Evolutionary conservation across 1,140 invertebrate genomes (phyloP).

Genomic region (Nephila pilipes): DNA sequence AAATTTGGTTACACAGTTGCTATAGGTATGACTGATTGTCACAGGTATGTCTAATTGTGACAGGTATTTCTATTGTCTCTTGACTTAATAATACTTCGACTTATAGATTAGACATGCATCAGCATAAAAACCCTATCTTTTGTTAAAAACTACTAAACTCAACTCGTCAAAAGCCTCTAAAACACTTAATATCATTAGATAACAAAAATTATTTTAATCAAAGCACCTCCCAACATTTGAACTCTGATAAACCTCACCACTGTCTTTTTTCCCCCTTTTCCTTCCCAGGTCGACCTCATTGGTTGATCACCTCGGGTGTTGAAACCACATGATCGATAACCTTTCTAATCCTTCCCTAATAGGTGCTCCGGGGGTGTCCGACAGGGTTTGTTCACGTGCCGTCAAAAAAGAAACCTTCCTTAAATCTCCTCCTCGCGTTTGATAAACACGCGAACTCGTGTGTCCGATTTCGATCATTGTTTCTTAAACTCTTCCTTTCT

Average conservation of each 20-base stretch:
- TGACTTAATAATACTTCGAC: not conserved
- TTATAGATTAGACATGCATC: no score
- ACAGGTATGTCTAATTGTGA: no score
- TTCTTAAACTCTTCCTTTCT: not conserved
- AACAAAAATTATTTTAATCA: no score
- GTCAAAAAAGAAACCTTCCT: not conserved
- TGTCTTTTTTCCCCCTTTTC: not conserved
- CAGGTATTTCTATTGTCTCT: not conserved
- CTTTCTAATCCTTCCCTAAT: not conserved
- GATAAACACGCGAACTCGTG: slow-evolving; percentile 41
- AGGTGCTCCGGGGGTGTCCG: not conserved
- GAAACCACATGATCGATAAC: not conserved
- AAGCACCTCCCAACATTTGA: no score
- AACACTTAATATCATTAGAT: no score
- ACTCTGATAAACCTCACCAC: no score
- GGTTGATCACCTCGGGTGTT: not conserved
- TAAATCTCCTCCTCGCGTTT: not conserved
- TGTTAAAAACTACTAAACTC: no score
- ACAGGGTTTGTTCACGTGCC: not conserved
- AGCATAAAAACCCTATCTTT: no score
- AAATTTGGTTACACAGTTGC: no score
- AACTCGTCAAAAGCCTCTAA: no score
- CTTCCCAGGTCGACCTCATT: not conserved
- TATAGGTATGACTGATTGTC: no score
- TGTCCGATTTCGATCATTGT: not conserved